These are phyloP conservation scores for Sternotherus odoratus DNA, from an alignment of 2,797 vertebrate genomes.

Conservation along the genomic window DNA sequence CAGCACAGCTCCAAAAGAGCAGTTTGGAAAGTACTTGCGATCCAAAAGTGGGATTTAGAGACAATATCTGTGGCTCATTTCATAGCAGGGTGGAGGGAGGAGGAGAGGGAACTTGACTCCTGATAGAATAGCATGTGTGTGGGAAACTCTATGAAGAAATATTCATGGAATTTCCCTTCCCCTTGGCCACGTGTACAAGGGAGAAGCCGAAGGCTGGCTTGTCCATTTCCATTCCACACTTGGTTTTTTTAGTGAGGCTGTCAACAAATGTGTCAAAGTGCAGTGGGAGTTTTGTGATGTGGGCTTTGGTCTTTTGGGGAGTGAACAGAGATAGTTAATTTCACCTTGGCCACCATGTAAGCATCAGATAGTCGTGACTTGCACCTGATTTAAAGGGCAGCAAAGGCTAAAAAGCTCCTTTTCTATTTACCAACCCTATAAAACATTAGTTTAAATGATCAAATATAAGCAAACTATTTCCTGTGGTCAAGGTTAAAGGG, in stretches of 20 bases:
- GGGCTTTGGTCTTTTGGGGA: background rate
- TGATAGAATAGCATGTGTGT: background rate
- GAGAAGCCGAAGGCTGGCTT: background rate
- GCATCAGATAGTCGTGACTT: background rate
- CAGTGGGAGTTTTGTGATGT: background rate
- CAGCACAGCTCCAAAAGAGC: background rate
- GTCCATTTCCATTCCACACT: background rate
- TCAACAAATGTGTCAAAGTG: background rate
- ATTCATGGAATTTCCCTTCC: background rate
- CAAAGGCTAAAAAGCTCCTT: background rate
- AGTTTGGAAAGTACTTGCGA: background rate
- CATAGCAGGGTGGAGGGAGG: background rate
- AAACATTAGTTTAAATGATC: background rate
- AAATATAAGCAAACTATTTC: background rate
- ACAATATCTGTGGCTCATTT: background rate
- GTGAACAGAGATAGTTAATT: background rate
- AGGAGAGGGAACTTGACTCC: background rate
- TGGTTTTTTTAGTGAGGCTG: background rate
- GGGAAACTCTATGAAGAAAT: background rate
- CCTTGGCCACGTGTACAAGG: background rate
- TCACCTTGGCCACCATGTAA: background rate
- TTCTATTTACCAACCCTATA: background rate
- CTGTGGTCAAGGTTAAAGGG: background rate
- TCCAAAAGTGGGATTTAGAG: background rate
- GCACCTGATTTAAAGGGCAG: background rate